Base-by-base conservation (phyloP, 2,113 vertebrate genomes). In the Oreochromis niloticus region DNA sequence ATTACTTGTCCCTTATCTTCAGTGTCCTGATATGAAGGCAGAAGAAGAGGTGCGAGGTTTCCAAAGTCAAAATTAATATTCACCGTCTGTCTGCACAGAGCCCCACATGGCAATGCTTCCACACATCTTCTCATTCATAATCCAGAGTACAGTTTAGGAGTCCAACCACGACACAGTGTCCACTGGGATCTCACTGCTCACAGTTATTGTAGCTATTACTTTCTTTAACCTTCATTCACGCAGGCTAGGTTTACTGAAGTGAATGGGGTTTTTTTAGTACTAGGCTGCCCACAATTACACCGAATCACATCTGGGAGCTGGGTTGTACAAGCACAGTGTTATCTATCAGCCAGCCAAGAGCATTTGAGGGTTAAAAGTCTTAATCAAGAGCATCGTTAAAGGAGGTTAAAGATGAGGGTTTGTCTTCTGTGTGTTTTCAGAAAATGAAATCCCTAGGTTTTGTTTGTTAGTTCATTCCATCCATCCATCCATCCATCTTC, bases 61-160 rank as follows among this genome's bases (percentile, higher is more conserved):
- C 16, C 43, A 59, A 12, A 16, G 85, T 14, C 66, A 57, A 9
- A 36, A 63, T 89, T 85, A 46, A 22, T 48, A 89, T 88, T 87
- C 82, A 41, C 56, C 24, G 48, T 89, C 43, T 68, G 9, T 6
- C 24, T 22, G 22, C 54, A 36, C 13, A 9, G 13, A 87, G 54
- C 39, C 6, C 39, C 59, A 41, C 68, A 3, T 7, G 55, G 80
- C 71, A 86, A 46, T 11, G 41, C 24, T n/a, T 63, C 36, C 39
- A 27, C 50, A 5, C 82, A 22, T 48, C 24, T 30, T 80, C 85
- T 89, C 59, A 90, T 91, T 91, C 61, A 88, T 59, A 91, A 66
- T 86, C 88, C 86, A 82, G 6, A 71, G 52, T 46, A 22, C 43
- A 10, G 68, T 68, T n/a, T 16, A 52, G 27, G 19, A 56, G 83